Conservation (phyloP, 2,797 vertebrate species). For the Typhlichthys eigenmanni region DNA sequence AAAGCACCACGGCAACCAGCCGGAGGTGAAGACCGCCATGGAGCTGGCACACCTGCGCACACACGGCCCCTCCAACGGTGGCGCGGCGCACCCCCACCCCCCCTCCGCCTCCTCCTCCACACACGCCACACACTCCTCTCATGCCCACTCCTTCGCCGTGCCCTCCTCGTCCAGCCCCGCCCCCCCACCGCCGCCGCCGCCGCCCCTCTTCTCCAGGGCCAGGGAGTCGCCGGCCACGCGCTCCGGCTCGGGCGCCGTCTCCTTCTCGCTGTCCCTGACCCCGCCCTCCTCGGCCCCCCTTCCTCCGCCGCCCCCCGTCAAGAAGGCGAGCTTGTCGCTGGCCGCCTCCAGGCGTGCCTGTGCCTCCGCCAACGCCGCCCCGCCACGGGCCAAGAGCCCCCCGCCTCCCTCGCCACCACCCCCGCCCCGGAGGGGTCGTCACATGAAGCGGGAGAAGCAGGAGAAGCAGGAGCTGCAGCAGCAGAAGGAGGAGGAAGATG, state of each 20-base stretch:
- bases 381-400: constrained; percentile 58
- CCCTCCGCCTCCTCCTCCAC: constrained; percentile 47
- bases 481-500: constrained; percentile 41
- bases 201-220: constrained; percentile 65
- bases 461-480: constrained; percentile 62
- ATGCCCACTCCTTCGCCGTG: constrained; percentile 45
- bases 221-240: constrained; percentile 60
- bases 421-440: constrained; percentile 67
- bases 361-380: constrained; percentile 20
- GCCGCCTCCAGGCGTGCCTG: constrained; percentile 37
- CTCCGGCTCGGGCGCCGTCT: constrained; percentile 61
- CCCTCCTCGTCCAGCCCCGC: constrained; percentile 55
- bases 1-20: constrained; percentile 81
- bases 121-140: constrained; percentile 46
- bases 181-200: constrained; percentile 52
- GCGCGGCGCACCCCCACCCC: constrained; percentile 49
- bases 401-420: constrained; percentile 37
- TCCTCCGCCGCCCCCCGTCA: constrained; percentile 5
- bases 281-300: constrained; percentile 49
- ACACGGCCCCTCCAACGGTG: constrained; percentile 50
- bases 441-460: constrained; percentile 72
- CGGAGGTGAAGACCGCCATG: constrained; percentile 77
- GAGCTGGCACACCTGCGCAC: constrained; percentile 72
- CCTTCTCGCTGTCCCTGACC: constrained; percentile 76
- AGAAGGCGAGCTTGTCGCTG: constrained; percentile 28